Conservation (phyloP, 2,797 vertebrate genomes). For the Dermochelys coriacea region DNA sequence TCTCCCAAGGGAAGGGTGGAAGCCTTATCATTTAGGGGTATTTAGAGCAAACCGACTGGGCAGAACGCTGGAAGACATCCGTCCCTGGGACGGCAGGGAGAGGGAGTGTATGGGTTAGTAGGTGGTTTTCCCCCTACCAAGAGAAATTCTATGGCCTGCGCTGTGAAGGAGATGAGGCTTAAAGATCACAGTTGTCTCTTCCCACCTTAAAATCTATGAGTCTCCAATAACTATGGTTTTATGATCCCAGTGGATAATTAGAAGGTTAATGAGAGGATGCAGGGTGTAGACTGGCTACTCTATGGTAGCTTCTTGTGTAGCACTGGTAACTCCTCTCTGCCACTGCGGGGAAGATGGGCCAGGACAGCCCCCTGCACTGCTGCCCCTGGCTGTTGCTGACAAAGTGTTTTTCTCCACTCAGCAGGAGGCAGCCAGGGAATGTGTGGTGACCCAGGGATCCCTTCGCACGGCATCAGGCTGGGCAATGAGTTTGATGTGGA, state of each 20-base stretch:
- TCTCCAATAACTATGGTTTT: background rate
- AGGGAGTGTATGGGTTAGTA: background rate
- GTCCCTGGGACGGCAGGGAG: background rate
- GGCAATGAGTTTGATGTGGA: slow-evolving; percentile 89
- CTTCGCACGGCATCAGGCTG: slow-evolving; percentile 92
- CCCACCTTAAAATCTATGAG: background rate
- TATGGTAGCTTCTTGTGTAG: background rate
- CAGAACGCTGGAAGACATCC: background rate
- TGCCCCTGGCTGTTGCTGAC: accelerated
- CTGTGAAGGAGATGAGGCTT: background rate
- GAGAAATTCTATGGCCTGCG: background rate
- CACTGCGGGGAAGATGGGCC: background rate
- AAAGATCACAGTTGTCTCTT: background rate
- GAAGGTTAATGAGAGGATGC: background rate
- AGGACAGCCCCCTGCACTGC: background rate
- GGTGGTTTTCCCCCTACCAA: background rate
- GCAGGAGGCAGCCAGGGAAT: slow-evolving; percentile 88
- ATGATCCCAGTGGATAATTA: background rate
- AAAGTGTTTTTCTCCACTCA: background rate
- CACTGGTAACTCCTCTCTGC: too few species aligned
- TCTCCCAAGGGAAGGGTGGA: background rate
- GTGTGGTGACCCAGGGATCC: slow-evolving; percentile 94
- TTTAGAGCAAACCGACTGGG: background rate
- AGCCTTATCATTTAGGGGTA: background rate
- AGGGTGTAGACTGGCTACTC: background rate